Evolutionary conservation across 2,113 vertebrate genomes (phyloP).

Genomic region (Platichthys flesus): DNA sequence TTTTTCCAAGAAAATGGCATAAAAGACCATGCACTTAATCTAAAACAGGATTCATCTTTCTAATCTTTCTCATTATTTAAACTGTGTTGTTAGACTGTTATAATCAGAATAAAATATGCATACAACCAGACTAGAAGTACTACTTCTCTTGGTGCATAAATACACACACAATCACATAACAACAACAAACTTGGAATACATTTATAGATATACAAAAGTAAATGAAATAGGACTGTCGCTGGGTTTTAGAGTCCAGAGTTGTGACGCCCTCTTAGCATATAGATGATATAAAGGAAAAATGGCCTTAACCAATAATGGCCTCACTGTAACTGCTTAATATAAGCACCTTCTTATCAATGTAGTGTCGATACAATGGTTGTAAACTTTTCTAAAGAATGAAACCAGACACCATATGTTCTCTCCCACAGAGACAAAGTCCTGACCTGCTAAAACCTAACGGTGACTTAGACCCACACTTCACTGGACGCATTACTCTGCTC

Average conservation of each 20-base stretch:
- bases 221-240: too few relatives aligned
- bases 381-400: background rate
- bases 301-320: too few relatives aligned
- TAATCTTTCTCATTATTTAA: constrained; percentile 1
- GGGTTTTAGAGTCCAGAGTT: too few relatives aligned
- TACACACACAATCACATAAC: too few relatives aligned
- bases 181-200: too few relatives aligned
- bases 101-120: too few relatives aligned
- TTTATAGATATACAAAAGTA: too few relatives aligned
- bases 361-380: background rate
- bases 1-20: background rate
- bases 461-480: background rate
- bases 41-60: background rate
- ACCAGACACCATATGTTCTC: background rate
- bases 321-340: background rate
- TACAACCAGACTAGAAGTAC: too few relatives aligned
- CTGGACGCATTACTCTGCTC: background rate
- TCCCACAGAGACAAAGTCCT: background rate
- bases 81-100: background rate
- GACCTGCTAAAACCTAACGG: background rate
- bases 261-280: too few relatives aligned
- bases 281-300: too few relatives aligned
- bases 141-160: too few relatives aligned
- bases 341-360: background rate
- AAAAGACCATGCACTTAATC: background rate